Conservation (phyloP, 2,113 vertebrate genomes). For the Apodemus sylvaticus region DNA sequence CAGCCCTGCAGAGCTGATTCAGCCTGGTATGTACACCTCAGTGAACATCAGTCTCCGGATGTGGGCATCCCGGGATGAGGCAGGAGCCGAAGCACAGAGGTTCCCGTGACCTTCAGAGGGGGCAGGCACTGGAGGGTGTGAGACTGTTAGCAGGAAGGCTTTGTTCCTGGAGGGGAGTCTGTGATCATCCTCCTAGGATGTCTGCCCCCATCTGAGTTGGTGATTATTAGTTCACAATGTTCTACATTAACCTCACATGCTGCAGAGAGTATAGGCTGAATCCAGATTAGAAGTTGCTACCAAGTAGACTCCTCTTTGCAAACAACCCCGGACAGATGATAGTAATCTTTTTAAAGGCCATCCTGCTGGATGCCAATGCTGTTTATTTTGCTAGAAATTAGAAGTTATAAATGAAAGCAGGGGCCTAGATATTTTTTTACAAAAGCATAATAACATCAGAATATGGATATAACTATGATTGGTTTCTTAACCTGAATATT, state of each 20-base stretch:
- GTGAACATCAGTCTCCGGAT: neutral
- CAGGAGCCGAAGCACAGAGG: neutral
- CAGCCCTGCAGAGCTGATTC: neutral
- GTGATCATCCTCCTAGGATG: neutral
- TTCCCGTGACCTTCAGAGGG: rapidly evolving
- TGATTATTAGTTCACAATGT: neutral
- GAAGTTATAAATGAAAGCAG: neutral
- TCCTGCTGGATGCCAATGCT: neutral
- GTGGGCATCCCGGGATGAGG: rapidly evolving
- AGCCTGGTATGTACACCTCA: neutral
- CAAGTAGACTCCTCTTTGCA: slow-evolving; percentile 3
- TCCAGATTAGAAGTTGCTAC: slow-evolving; percentile 1
- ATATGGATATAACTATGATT: neutral
- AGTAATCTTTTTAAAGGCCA: slow-evolving; percentile 15
- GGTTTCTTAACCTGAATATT: neutral
- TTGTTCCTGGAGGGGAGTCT: neutral
- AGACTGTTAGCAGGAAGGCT: neutral
- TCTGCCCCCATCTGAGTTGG: neutral
- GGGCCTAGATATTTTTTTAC: neutral
- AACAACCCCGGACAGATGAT: slow-evolving; percentile 7
- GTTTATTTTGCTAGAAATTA: neutral
- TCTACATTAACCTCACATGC: neutral
- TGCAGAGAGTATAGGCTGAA: neutral
- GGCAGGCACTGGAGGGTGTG: neutral
- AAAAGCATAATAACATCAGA: neutral